These are phyloP conservation scores for Hirundo rustica DNA, from an alignment of 2,797 vertebrate species.

Conservation along the genomic window DNA sequence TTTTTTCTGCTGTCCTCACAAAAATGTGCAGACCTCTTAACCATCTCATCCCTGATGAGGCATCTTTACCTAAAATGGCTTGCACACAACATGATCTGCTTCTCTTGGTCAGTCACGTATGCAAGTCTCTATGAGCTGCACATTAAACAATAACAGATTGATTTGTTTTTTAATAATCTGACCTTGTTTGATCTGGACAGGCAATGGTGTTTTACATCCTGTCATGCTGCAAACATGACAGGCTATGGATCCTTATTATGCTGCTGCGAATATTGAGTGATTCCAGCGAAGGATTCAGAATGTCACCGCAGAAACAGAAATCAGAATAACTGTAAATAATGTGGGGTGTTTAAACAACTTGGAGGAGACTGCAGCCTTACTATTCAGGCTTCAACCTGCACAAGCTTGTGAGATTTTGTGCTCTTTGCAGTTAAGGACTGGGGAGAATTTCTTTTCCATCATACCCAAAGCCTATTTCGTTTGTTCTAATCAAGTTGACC, in stretches of 20 bases:
- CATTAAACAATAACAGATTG: constrained; percentile 37
- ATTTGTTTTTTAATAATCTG: constrained; percentile 58
- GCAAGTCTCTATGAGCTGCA: not conserved
- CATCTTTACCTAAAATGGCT: not conserved
- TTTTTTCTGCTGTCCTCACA: not conserved
- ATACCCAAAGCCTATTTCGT: constrained; percentile 1
- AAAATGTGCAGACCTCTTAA: not conserved
- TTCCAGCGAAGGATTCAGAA: not conserved
- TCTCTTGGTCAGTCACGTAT: not conserved
- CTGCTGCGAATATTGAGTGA: constrained; percentile 3
- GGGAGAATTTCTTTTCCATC: not conserved
- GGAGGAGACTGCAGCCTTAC: not conserved
- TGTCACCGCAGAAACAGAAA: not conserved
- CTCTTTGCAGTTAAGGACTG: not conserved
- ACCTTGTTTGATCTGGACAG: constrained; percentile 29
- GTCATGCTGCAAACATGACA: not conserved
- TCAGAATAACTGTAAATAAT: constrained; percentile 5
- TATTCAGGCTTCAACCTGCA: not conserved
- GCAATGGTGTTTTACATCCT: constrained; percentile 13
- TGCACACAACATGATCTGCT: not conserved
- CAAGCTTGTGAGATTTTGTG: not conserved
- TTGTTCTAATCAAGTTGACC: constrained; percentile 55
- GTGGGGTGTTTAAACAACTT: not conserved
- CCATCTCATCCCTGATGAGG: not conserved
- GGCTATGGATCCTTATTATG: not conserved